Percentiles rank a stretch among this genome's conserved stretches.
Conservation (phyloP, 2,797 vertebrate genomes). For the Pelochelys cantorii region DNA sequence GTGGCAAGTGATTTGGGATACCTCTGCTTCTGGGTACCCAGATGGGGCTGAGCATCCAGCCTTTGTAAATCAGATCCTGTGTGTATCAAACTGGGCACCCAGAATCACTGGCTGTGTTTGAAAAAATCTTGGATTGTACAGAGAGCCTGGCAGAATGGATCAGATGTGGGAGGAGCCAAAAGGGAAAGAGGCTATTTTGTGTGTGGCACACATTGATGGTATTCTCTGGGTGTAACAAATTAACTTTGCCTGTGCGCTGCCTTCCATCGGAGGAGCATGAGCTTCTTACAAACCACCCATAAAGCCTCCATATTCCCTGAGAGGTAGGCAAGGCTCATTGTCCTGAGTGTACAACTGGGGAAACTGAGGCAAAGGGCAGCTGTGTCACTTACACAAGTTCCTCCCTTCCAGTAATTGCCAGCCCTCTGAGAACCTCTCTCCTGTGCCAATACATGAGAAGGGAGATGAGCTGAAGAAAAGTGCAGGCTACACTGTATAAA, state of each 20-base stretch:
- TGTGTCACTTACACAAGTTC: background rate
- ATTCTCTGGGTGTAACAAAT: accelerated
- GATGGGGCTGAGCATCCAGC: background rate
- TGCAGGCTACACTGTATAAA: background rate
- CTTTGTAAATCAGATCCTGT: background rate
- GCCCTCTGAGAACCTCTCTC: background rate
- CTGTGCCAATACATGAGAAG: background rate
- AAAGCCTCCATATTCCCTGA: constrained; percentile 44
- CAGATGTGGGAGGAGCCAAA: accelerated
- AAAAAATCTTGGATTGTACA: background rate
- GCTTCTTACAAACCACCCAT: background rate
- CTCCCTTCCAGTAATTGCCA: constrained; percentile 22
- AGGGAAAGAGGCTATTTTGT: background rate
- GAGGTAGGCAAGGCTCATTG: constrained; percentile 42
- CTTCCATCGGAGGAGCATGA: background rate
- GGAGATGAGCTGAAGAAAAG: background rate
- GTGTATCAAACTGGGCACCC: accelerated
- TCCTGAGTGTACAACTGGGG: background rate
- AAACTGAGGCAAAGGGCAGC: background rate
- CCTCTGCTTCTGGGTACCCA: background rate
- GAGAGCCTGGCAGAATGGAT: background rate
- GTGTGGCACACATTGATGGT: background rate
- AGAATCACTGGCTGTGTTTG: background rate
- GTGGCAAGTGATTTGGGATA: background rate
- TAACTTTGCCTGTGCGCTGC: background rate